phyloP scores from a whole-genome alignment of 2,888 invertebrate genomes.

The Nephrotoma appendiculata region DNA sequence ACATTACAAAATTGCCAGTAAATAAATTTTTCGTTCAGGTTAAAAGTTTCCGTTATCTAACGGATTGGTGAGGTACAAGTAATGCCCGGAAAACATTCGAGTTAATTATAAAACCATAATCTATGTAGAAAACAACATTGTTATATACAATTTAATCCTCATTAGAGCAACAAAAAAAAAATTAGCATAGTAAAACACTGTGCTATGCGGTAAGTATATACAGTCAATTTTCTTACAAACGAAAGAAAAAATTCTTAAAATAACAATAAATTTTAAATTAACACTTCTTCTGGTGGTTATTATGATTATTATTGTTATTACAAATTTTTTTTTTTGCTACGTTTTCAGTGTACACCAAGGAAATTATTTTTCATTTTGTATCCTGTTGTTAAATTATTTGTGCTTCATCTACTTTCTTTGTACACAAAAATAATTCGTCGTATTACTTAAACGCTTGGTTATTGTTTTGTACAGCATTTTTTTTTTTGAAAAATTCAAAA shows the following conservation, averaged over 20 bases:
- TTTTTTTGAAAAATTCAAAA: neutral
- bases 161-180: neutral
- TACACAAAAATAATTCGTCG: neutral
- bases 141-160: neutral
- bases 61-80: too few relatives aligned
- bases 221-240: neutral
- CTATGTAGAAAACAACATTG: neutral
- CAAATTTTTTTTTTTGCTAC: neutral
- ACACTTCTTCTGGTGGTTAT: neutral
- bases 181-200: neutral
- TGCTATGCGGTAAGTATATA: neutral
- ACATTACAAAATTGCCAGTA: too few relatives aligned
- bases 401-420: neutral
- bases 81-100: too few relatives aligned
- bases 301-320: neutral
- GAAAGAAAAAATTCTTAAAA: neutral
- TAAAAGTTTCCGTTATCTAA: too few relatives aligned
- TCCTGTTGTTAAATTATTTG: neutral
- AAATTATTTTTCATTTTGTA: neutral
- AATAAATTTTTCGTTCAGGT: too few relatives aligned
- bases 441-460: neutral
- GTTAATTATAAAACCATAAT: too few relatives aligned
- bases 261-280: neutral
- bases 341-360: neutral
- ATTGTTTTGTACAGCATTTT: neutral